These are phyloP conservation scores for Grantiella picta DNA, from an alignment of 2,113 vertebrate species.

Conservation along the genomic window DNA sequence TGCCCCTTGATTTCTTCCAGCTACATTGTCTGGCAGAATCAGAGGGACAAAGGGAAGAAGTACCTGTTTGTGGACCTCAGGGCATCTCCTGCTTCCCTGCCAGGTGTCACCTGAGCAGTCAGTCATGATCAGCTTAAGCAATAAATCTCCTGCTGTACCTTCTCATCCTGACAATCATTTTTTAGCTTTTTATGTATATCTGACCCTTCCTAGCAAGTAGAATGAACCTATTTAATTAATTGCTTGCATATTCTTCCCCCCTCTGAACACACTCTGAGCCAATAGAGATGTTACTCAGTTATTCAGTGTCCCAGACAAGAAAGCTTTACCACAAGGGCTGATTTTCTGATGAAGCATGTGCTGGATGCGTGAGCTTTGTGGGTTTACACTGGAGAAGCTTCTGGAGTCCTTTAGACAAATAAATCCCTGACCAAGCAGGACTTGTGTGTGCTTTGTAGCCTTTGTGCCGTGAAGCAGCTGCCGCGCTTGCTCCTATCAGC, in stretches of 20 bases:
- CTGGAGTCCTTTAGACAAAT: not conserved
- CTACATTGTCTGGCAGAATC: not conserved
- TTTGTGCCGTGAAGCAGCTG: not conserved
- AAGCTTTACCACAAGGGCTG: conserved; percentile 11
- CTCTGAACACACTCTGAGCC: not conserved
- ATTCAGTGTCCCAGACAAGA: not conserved
- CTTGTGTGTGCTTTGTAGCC: not conserved
- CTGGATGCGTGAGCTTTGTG: not conserved
- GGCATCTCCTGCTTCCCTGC: not conserved
- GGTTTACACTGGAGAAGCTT: conserved; percentile 38
- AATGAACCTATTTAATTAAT: not conserved
- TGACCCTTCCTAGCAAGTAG: not conserved
- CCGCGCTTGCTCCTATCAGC: not conserved
- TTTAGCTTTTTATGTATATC: not conserved
- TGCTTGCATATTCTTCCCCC: not conserved
- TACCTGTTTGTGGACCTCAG: not conserved
- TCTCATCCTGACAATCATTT: not conserved
- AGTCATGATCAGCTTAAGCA: not conserved
- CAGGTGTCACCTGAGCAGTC: not conserved
- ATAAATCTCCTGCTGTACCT: not conserved
- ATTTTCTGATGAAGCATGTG: conserved; percentile 25
- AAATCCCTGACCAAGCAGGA: not conserved
- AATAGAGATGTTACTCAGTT: not conserved
- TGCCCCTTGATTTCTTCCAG: not conserved
- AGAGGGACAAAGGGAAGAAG: not conserved